A percentile compares a stretch with the other conserved stretches of the same genome.
phyloP scores from a whole-genome alignment of 1,140 invertebrate genomes.

The Drosophila lacertosa region DNA sequence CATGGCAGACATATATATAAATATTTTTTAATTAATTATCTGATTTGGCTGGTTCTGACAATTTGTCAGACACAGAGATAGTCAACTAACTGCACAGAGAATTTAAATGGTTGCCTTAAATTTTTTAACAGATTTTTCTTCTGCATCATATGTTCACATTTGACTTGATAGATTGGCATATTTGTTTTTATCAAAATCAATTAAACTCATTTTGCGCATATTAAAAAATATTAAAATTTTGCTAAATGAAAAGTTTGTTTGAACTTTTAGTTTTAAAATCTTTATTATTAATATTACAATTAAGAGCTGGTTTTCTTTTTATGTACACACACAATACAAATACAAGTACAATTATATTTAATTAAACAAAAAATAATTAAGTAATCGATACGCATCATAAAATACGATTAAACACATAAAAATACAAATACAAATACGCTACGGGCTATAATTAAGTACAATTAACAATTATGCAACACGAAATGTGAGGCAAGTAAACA shows the following conservation, averaged over 20 bases:
- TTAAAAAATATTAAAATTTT: too few species aligned
- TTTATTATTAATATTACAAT: conserved; percentile 76
- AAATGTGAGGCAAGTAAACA: conserved; percentile 32
- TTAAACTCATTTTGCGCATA: too few species aligned
- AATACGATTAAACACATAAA: conserved; percentile 33
- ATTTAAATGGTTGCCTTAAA: too few species aligned
- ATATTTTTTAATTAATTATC: too few species aligned
- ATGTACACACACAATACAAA: conserved; percentile 69
- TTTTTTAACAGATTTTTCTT: too few species aligned
- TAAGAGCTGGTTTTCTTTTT: conserved; percentile 63
- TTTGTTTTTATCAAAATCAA: too few species aligned
- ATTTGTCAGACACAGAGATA: too few species aligned
- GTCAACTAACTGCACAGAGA: too few species aligned
- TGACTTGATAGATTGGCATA: too few species aligned
- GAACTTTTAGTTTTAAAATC: conserved; percentile 21
- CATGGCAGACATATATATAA: too few species aligned
- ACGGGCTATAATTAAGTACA: conserved; percentile 47
- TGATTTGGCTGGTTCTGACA: too few species aligned
- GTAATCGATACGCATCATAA: conserved; percentile 46
- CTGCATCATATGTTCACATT: too few species aligned
- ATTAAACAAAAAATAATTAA: conserved; percentile 70
- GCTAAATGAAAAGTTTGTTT: not conserved
- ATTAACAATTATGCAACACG: conserved; percentile 26
- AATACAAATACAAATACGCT: conserved; percentile 47
- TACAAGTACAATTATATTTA: conserved; percentile 56